Percentiles rank a stretch among this genome's conserved stretches.
Conservation (phyloP, 2,113 vertebrate genomes). For the Prunella himalayana region DNA sequence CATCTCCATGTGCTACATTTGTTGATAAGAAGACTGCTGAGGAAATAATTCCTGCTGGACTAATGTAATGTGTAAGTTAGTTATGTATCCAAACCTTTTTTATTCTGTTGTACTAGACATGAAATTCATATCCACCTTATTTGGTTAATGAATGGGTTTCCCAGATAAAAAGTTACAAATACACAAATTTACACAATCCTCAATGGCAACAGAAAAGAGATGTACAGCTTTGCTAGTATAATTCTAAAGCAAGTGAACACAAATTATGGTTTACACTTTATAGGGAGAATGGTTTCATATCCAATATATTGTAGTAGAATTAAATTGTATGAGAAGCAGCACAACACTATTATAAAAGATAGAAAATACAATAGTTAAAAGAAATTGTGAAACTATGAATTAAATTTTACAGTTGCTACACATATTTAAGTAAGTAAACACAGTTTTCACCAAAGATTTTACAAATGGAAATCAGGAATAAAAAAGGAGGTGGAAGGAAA, state of each 20-base stretch:
- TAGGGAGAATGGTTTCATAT: constrained; percentile 11
- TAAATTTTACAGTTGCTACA: not conserved
- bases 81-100: not conserved
- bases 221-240: constrained; percentile 22
- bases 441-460: not conserved
- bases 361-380: not conserved
- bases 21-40: not conserved
- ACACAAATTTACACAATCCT: constrained; percentile 7
- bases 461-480: not conserved
- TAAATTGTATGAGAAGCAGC: not conserved
- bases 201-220: constrained; percentile 15
- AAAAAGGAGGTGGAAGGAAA: not conserved
- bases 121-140: constrained; percentile 36
- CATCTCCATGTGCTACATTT: not conserved
- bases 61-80: not conserved
- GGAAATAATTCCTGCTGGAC: not conserved
- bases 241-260: constrained; percentile 22
- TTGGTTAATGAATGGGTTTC: constrained; percentile 32
- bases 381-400: not conserved
- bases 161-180: not conserved
- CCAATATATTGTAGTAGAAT: constrained; percentile 26
- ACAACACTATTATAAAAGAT: not conserved
- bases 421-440: not conserved
- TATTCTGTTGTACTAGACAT: not conserved
- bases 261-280: constrained; percentile 32